Evolutionary conservation across 2,797 vertebrate species (phyloP), one percentile per base, ranked within the genome.

Genomic region (Anguilla obscura): DNA sequence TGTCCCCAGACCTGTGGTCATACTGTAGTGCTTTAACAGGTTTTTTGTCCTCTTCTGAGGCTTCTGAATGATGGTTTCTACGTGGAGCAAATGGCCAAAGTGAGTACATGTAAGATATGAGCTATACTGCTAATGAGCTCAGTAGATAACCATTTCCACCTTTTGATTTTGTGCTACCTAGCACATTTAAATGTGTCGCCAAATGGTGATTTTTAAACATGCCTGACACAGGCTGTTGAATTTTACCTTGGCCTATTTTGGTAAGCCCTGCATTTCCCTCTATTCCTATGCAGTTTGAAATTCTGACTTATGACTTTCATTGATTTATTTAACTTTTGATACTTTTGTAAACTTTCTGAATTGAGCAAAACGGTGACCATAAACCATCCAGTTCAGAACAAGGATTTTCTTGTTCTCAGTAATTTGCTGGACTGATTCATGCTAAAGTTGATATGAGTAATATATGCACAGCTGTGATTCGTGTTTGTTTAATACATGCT

Each of bases 381-480:
- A 66, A 66, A 27, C 24, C 5, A n/a, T 3, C n/a, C 63, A n/a
- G 21, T 66, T 66, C 21, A n/a, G 63, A 66, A 27, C 21, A 66
- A 66, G 63, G 63, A 27, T 66, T n/a, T 66, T 24, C n/a, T 24
- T 66, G n/a, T 66, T 66, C 21, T 66, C 4, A 24, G 63, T 66
- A 66, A 66, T 66, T 45, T 66, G 63, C 63, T 66, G 63, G 63
- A 66, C 63, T 66, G 63, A 66, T 66, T 66, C 63, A 66, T 66
- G 21, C 21, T n/a, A 27, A 66, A 9, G 63, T 66, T 66, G 63
- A n/a, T 66, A 27, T 66, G 63, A 66, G 63, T 66, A n/a, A 66
- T 66, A 27, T 66, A 24, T 66, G 56, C 56, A 58, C 16, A 2
- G 56, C 63, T 5, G 21, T 66, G 63, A 66, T 66, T 66, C 21